These are phyloP conservation scores for Neocloeon triangulifer DNA, from an alignment of 1,140 invertebrate genomes.

Conservation along the genomic window DNA sequence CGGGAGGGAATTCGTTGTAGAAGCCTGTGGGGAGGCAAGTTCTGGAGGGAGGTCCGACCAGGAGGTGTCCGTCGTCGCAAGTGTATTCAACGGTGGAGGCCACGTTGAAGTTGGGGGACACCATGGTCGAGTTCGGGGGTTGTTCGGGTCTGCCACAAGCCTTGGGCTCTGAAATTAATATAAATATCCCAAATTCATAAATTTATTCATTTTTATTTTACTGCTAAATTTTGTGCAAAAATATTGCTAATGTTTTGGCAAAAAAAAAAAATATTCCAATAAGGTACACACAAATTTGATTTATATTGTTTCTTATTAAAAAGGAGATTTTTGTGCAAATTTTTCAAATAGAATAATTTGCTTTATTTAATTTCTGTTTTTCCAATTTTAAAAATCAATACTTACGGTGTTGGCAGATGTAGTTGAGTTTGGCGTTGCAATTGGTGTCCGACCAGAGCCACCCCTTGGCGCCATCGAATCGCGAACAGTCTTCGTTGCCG, in stretches of 20 bases:
- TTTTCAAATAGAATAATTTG: constrained; percentile 2
- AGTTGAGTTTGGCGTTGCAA: constrained; percentile 65
- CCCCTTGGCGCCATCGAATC: constrained; percentile 79
- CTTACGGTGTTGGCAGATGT: constrained; percentile 83
- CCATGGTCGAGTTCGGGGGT: constrained; percentile 69
- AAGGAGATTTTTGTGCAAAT: background rate
- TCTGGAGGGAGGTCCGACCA: constrained; percentile 60
- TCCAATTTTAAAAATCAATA: background rate
- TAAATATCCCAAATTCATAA: constrained; percentile 1
- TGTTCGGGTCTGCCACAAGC: constrained; percentile 77
- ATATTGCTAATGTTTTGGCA: no score
- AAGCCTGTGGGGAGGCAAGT: constrained; percentile 79
- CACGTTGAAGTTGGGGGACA: constrained; percentile 44
- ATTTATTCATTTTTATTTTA: background rate
- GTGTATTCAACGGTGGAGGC: constrained; percentile 67
- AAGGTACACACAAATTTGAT: no score
- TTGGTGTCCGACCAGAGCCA: constrained; percentile 90
- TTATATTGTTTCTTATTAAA: no score
- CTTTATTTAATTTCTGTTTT: constrained; percentile 7
- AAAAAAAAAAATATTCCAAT: no score
- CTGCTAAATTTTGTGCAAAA: no score
- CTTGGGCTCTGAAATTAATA: constrained; percentile 42
- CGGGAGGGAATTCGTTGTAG: constrained; percentile 80
- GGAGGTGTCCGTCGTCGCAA: constrained; percentile 64
- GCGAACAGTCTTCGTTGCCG: constrained; percentile 61